Conservation (phyloP, 1,140 invertebrate species). For the Calephelis virginiensis region DNA sequence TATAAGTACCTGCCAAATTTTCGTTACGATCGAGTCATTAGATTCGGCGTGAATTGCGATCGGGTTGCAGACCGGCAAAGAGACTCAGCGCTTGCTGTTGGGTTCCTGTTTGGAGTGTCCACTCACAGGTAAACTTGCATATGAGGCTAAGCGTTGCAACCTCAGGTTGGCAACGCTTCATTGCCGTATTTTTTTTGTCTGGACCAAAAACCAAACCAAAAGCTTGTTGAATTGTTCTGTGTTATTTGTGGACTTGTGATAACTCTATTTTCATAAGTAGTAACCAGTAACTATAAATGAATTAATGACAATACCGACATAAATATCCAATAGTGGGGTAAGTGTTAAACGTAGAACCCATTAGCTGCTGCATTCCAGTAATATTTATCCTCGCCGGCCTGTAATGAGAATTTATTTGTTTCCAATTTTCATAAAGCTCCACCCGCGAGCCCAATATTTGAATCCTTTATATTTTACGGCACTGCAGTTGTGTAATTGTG, state of each 20-base stretch:
- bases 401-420: conserved; percentile 64
- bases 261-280: neutral
- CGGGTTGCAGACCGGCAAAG: no score
- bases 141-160: no score
- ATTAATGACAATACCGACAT: conserved; percentile 18
- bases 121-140: no score
- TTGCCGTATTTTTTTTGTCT: no score
- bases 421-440: conserved; percentile 58
- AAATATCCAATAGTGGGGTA: conserved; percentile 41
- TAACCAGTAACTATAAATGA: conserved; percentile 8
- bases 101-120: no score
- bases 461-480: conserved; percentile 33
- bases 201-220: no score
- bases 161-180: no score
- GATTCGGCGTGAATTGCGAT: no score
- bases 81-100: no score
- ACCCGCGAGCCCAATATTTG: conserved; percentile 42
- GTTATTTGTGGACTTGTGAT: neutral
- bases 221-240: no score
- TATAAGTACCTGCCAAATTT: no score
- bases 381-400: conserved; percentile 52
- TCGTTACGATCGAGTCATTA: no score
- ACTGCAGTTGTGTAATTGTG: conserved; percentile 46
- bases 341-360: conserved; percentile 50
- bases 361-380: conserved; percentile 44